Percentiles rank a stretch among this genome's conserved stretches.
These are phyloP conservation scores for Erinaceus europaeus DNA, from an alignment of 2,113 vertebrate species.

Conservation along the genomic window DNA sequence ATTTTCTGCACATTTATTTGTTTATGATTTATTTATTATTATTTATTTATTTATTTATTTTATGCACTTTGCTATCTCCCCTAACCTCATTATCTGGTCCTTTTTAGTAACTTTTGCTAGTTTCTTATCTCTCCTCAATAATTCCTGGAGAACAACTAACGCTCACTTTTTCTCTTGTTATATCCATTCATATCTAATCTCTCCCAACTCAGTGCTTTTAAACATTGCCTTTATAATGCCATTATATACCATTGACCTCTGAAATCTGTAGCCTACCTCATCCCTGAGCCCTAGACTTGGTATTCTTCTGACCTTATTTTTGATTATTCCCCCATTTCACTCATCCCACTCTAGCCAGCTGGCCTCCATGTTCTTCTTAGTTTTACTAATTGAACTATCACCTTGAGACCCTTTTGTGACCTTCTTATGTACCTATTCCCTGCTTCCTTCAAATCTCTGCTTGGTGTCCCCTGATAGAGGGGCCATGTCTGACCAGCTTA, in stretches of 20 bases:
- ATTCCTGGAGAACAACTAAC: background rate
- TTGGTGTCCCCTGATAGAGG: background rate
- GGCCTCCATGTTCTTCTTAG: background rate
- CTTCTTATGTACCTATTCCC: background rate
- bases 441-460: background rate
- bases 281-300: background rate
- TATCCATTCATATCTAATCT: too few species aligned
- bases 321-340: fast-evolving
- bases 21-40: too few species aligned
- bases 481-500: background rate
- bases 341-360: background rate
- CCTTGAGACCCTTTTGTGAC: background rate
- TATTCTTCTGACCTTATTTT: background rate
- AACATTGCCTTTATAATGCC: fast-evolving
- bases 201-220: background rate
- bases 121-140: background rate
- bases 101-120: background rate
- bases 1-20: background rate
- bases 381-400: background rate
- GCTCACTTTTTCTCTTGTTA: background rate
- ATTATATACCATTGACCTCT: background rate
- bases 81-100: background rate
- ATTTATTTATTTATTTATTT: too few species aligned
- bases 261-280: background rate
- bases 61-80: background rate